Evolutionary conservation across 2,797 vertebrate species (phyloP), one percentile per base, ranked within the genome.

Genomic region (Peromyscus melanophrys): DNA sequence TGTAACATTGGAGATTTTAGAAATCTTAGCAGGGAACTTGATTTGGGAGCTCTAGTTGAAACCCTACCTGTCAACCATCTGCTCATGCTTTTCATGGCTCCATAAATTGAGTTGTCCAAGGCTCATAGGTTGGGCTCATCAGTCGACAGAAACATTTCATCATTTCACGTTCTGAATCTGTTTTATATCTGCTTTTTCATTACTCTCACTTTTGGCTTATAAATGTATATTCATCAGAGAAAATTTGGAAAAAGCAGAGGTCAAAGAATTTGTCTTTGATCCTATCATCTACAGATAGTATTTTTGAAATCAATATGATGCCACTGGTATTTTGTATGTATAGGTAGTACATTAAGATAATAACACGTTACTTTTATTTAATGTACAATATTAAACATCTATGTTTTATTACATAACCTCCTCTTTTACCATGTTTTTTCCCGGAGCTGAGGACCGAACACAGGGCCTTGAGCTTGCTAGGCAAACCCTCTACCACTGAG

Each of bases 261-360:
- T 63, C 83, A 91, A 81, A 93, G 34, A 83, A 90, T 46, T 92
- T 43, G 31, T 31, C 27, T 86, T 37, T 82, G 23, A 81, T 76
- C 5, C 43, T 92, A 31, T 69, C 40, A 91, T 81, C 40, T 40
- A 85, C 11, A 90, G 23, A 90, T 4, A 85, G 6, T 21, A 31
- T 90, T 90, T 94, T 78, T 31, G 5, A 93, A 63, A 65, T 49
- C 16, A 37, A 61, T 67, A 34, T 81, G 34, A 40, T 92, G 78
- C 6, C 40, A 90, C 5, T 21, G 1, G 17, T 29, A 73, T 84
- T 90, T 92, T 93, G 34, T 93, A 27, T 59, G 40, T 6, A 84
- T 86, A 76, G 1, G 43, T 78, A 88, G 5, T 13, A 82, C 25
- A 89, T 96, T 57, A 96, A 87, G 84, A 81, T 87, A 73, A 83